A percentile compares a stretch with the other conserved stretches of the same genome.
Conservation (phyloP, 2,113 vertebrate species). For the Labrus mixtus region DNA sequence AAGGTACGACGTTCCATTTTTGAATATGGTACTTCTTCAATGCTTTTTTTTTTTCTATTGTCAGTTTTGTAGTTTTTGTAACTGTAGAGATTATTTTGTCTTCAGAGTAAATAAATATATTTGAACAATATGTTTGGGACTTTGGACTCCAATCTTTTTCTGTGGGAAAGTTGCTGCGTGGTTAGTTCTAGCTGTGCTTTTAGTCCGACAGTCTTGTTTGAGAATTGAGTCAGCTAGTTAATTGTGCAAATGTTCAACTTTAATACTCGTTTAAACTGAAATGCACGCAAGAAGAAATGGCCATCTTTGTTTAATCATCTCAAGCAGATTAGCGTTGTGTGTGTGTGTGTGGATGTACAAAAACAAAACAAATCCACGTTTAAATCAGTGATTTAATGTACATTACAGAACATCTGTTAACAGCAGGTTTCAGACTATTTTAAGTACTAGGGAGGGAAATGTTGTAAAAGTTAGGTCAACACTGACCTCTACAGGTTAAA, state of each 20-base stretch:
- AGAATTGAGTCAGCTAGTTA: too few relatives aligned
- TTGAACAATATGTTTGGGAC: conserved; percentile 50
- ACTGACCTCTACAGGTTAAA: conserved; percentile 42
- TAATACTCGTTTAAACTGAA: too few relatives aligned
- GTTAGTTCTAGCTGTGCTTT: too few relatives aligned
- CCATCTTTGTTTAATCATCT: too few relatives aligned
- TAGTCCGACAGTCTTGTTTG: not conserved
- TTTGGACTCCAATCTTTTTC: not conserved
- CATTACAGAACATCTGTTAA: too few relatives aligned
- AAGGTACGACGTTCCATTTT: conserved; percentile 67
- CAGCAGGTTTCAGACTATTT: not conserved
- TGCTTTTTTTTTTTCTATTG: conserved; percentile 45
- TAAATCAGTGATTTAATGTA: not conserved
- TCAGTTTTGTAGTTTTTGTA: conserved; percentile 76
- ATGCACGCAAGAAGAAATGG: too few relatives aligned
- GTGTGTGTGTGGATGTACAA: too few relatives aligned
- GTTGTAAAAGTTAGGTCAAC: not conserved
- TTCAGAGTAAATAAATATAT: conserved; percentile 83
- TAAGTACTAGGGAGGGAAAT: not conserved
- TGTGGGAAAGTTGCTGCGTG: not conserved
- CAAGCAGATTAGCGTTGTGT: too few relatives aligned
- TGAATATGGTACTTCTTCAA: conserved; percentile 51
- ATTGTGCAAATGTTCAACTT: too few relatives aligned
- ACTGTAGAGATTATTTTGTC: conserved; percentile 77
- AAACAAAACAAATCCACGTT: not conserved